Evolutionary conservation across 1,140 invertebrate genomes (phyloP).

Genomic region (Caenorhabditis elegans): WBcel235 BX284605.5:14762001-14762500

Average conservation of each 20-base stretch:
- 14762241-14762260: not conserved
- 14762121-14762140: no score
- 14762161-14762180: not conserved
- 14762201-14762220: not conserved
- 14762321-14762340: not conserved
- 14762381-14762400: not conserved
- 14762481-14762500: not conserved
- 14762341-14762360: not conserved
- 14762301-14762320: not conserved
- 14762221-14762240: not conserved
- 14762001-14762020: not conserved
- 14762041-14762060: not conserved
- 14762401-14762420: not conserved
- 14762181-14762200: not conserved
- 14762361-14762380: not conserved
- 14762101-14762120: not conserved
- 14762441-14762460: not conserved
- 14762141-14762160: no score
- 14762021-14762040: not conserved
- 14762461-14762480: not conserved
- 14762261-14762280: not conserved
- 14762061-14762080: not conserved
- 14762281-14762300: not conserved
- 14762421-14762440: not conserved
- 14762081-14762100: not conserved